Conservation (phyloP, 2,113 vertebrate species). For the Paradoxurus hermaphroditus region DNA sequence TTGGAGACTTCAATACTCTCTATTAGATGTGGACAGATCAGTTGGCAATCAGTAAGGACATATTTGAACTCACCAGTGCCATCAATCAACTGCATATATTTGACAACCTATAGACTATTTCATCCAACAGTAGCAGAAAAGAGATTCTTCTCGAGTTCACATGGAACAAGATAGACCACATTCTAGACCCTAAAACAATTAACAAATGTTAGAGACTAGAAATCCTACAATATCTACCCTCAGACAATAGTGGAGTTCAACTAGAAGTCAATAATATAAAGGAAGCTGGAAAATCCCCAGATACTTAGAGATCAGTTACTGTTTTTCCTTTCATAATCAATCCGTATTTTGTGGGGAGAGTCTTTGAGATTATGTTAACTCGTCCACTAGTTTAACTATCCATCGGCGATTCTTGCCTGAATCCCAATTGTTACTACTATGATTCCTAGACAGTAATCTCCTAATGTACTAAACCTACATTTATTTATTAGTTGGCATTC, state of each 20-base stretch:
- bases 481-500: neutral
- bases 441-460: neutral
- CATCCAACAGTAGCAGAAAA: neutral
- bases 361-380: neutral
- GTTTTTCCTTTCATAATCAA: neutral
- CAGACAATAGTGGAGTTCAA: neutral
- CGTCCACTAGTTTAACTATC: neutral
- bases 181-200: neutral
- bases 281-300: neutral
- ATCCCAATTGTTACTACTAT: neutral
- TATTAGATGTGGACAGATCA: neutral
- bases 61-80: neutral
- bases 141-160: neutral
- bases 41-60: neutral
- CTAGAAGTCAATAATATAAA: neutral
- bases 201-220: neutral
- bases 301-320: neutral
- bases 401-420: neutral
- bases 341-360: neutral
- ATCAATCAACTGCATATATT: neutral
- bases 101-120: neutral
- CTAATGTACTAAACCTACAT: neutral
- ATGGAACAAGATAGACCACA: neutral
- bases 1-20: neutral
- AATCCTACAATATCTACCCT: neutral